Evolutionary conservation across 2,797 vertebrate species (phyloP).

Genomic region (Protonibea diacanthus): DNA sequence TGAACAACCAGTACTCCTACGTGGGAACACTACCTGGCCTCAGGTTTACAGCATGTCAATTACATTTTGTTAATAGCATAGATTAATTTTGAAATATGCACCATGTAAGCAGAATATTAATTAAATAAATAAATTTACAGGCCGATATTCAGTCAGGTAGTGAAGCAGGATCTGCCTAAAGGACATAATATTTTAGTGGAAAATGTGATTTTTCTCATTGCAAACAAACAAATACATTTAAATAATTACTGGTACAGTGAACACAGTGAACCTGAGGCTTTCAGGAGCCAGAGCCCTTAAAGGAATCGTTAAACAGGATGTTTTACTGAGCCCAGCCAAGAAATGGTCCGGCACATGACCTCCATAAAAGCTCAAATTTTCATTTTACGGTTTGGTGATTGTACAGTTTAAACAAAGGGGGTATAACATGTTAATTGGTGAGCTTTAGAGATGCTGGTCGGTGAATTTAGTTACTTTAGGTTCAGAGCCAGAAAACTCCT

Average conservation of each 20-base stretch:
- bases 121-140: background rate
- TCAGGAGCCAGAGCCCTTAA: too few relatives aligned
- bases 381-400: background rate
- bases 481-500: background rate
- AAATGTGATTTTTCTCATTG: background rate
- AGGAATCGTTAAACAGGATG: too few relatives aligned
- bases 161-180: background rate
- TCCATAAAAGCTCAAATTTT: background rate
- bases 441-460: background rate
- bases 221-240: background rate
- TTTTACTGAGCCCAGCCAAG: background rate
- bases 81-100: background rate
- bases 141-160: background rate
- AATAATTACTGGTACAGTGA: background rate
- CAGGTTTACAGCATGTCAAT: constrained; percentile 19
- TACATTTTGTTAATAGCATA: constrained; percentile 5
- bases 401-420: background rate
- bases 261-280: background rate
- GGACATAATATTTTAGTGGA: background rate
- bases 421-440: background rate
- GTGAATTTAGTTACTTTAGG: background rate
- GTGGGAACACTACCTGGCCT: background rate
- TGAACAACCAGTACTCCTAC: constrained; percentile 30
- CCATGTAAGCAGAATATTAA: background rate
- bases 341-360: background rate